Evolutionary conservation across 2,888 invertebrate genomes (phyloP), one percentile per base, ranked within the genome.

Genomic region (Proisotoma minuta): DNA sequence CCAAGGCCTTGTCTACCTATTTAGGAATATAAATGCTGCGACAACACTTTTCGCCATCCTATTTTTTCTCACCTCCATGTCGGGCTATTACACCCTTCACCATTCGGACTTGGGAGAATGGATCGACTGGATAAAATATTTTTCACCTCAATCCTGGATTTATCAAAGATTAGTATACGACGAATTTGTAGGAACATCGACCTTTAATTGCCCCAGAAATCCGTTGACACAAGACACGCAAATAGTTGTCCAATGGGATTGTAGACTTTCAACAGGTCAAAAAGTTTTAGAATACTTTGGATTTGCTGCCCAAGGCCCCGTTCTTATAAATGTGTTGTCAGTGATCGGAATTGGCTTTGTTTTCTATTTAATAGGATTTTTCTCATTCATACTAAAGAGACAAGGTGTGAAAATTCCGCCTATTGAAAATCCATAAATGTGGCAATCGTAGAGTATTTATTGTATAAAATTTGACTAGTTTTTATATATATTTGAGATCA

Each of bases 211-310:
- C 61, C 74, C 74, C 27, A 74, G 75, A 8, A 78, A 77, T 68
- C 84, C 93, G 84, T 85, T 90, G 66, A 88, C 90, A 74, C 87
- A 88, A 75, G 89, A 89, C 78, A 91, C 91, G 75, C 91, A 90
- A 68, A 92, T 93, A 75, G 87, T 91, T 27, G 89, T 90, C 76
- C 84, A 70, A 51, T 60, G 68, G 1, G 70, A 71, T 20, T 73
- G 72, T 57, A 68, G 71, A 8, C 60, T 72, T 10, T 57, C 65
- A 47, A 60, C 65, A 29, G 66, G 71, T 18, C 39, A 39, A 26
- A 63, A 59, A 26, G 73, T 69, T 2, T 50, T 73, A 10, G 57
- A 60, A 4, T 71, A 58, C 48, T 67, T 64, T 62, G 67, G 63
- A 28, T 60, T 71, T 18, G 60, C 62, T 1, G 18, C 51, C 15